Evolutionary conservation across 2,888 invertebrate species (phyloP), one percentile per base, ranked within the genome.

Genomic region (Craniophora ligustri): DNA sequence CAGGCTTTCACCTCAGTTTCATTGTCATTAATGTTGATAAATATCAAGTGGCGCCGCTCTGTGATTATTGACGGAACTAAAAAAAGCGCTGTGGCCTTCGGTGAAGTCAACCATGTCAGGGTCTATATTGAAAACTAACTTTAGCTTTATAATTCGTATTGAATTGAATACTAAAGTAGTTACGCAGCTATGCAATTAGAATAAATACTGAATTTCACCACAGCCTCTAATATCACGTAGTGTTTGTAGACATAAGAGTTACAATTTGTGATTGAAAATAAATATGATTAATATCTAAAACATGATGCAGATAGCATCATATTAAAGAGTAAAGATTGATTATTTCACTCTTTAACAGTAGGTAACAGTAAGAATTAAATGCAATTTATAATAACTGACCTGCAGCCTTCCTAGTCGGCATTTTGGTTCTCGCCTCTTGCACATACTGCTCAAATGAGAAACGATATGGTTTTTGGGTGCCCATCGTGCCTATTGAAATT

Each of bases 391-490:
- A 23, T 14, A 30, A 54, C 59, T 6, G 55, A 92, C 92, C 92
- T 76, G 92, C 88, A 2, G 90, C 89, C 72, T 91, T 92, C 55
- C 93, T 85, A 5, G 80, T 86, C 0, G 93, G 93, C 89, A 90
- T 91, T 70, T 92, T 93, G 40, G 87, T 90, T 56, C 87, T 82
- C 0, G 93, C 91, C 62, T 92, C 92, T 66, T 92, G 87, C 10
- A 92, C 86, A 59, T 92, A 93, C 62, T 92, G 91, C 60, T 92
- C 92, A 61, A 92, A 92, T 15, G 75, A 65, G 48, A 92, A 90
- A n/a, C 90, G 79, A 64, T 89, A 92, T 2, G 93, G 92, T 55
- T 92, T 92, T 63, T 92, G 92, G 1, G 92, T 91, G 2, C 92
- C 92, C 87, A 93, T 82, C 0, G 92, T 92, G 5, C 93, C 93